Percentiles rank a stretch among this genome's conserved stretches.
Evolutionary conservation across 2,797 vertebrate genomes (phyloP).

Genomic region (Alfaro cultratus): DNA sequence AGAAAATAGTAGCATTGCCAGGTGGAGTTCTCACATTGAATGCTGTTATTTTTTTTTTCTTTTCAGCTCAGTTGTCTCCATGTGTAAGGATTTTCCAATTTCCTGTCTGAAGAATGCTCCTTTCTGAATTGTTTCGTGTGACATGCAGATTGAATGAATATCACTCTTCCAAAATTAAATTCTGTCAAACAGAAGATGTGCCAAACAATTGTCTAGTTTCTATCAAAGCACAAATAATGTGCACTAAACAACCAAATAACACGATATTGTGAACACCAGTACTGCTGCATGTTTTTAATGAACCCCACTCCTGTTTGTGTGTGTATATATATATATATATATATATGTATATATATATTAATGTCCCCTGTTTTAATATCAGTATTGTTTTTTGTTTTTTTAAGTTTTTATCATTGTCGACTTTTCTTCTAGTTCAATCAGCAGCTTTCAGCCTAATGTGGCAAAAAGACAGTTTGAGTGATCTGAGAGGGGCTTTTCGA

Average conservation of each 20-base stretch:
- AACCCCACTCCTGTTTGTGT: conserved; percentile 22
- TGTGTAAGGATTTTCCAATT: conserved; percentile 45
- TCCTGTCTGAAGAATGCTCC: conserved; percentile 42
- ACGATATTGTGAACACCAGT: conserved; percentile 21
- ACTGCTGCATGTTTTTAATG: conserved; percentile 16
- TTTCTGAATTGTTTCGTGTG: conserved; percentile 27
- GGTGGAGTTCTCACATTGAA: conserved; percentile 35
- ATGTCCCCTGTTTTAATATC: conserved; percentile 11
- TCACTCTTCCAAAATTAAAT: conserved; percentile 42
- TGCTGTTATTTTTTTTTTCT: conserved; percentile 12
- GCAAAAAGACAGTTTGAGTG: conserved; percentile 59
- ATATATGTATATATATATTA: background rate
- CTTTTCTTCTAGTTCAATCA: conserved; percentile 52
- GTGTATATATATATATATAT: no score
- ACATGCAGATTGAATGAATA: conserved; percentile 25
- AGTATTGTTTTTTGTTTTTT: conserved; percentile 16
- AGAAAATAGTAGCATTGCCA: background rate
- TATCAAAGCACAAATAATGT: conserved; percentile 27
- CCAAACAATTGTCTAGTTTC: conserved; percentile 9
- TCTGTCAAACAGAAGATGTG: conserved; percentile 19
- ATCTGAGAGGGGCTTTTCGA: conserved; percentile 64
- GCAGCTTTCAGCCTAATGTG: conserved; percentile 62
- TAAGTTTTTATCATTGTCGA: conserved; percentile 29
- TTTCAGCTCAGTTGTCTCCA: conserved; percentile 20
- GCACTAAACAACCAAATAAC: conserved; percentile 7